These are phyloP conservation scores for Sylvicola fuscatus DNA, from an alignment of 2,888 invertebrate genomes.

Conservation along the genomic window DNA sequence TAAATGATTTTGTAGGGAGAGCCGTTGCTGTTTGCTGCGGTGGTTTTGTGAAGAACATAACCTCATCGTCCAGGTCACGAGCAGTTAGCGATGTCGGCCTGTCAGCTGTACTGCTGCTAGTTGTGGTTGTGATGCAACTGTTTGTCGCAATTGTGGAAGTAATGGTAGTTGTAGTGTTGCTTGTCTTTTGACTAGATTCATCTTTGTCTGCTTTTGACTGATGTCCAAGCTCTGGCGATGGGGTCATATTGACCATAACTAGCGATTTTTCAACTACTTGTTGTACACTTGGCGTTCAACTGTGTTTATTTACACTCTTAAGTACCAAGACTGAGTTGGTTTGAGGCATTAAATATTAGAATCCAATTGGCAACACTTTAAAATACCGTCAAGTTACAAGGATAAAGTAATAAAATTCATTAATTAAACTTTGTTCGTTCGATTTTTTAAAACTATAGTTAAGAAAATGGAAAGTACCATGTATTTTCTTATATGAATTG, in stretches of 20 bases:
- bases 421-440: too few relatives aligned
- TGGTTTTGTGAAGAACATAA: background rate
- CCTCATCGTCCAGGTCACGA: background rate
- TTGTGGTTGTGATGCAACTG: background rate
- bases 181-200: constrained; percentile 14
- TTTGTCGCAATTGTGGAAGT: background rate
- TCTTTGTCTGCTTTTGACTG: constrained; percentile 48
- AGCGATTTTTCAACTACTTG: background rate
- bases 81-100: background rate
- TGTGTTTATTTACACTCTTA: too few relatives aligned
- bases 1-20: too few relatives aligned
- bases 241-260: constrained; percentile 43
- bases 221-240: constrained; percentile 55
- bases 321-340: too few relatives aligned
- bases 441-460: too few relatives aligned
- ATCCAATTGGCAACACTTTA: too few relatives aligned
- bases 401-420: too few relatives aligned
- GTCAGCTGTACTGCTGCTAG: background rate
- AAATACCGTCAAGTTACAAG: too few relatives aligned
- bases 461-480: too few relatives aligned
- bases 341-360: too few relatives aligned
- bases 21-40: background rate
- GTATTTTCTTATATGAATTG: too few relatives aligned
- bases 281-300: too few relatives aligned
- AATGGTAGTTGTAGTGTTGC: constrained; percentile 20